Conservation (phyloP, 1,140 invertebrate species). For the Brachionus koreanus region DNA sequence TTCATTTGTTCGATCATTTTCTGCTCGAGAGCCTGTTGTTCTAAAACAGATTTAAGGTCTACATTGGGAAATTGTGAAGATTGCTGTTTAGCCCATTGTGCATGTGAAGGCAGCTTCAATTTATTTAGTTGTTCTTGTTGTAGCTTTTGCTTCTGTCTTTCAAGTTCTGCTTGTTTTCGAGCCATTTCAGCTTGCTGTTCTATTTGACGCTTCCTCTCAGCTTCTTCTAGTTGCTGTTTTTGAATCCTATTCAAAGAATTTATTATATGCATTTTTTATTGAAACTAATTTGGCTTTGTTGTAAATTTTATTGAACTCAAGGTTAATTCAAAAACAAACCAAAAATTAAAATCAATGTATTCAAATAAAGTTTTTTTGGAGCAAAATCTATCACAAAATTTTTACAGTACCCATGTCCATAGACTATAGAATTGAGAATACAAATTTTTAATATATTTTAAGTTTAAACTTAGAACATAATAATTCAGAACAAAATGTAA, state of each 20-base stretch:
- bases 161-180: conserved; percentile 10
- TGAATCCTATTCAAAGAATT: not conserved
- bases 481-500: no score
- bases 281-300: no score
- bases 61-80: not conserved
- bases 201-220: not conserved
- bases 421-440: no score
- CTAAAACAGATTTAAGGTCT: conserved; percentile 13
- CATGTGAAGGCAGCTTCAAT: conserved; percentile 12
- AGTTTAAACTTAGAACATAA: no score
- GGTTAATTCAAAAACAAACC: no score
- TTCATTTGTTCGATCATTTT: conserved; percentile 32
- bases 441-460: no score
- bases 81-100: conserved; percentile 38
- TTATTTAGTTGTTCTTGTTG: conserved; percentile 31
- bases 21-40: conserved; percentile 39
- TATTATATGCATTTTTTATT: no score
- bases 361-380: no score
- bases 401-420: no score
- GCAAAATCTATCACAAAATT: no score
- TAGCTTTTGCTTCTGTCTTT: conserved; percentile 14
- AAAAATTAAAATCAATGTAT: no score
- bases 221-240: not conserved
- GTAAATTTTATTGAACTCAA: no score
- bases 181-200: conserved; percentile 14